Base-by-base conservation (phyloP, 2,797 vertebrate genomes). In the Melanotaenia pygmaea region DNA sequence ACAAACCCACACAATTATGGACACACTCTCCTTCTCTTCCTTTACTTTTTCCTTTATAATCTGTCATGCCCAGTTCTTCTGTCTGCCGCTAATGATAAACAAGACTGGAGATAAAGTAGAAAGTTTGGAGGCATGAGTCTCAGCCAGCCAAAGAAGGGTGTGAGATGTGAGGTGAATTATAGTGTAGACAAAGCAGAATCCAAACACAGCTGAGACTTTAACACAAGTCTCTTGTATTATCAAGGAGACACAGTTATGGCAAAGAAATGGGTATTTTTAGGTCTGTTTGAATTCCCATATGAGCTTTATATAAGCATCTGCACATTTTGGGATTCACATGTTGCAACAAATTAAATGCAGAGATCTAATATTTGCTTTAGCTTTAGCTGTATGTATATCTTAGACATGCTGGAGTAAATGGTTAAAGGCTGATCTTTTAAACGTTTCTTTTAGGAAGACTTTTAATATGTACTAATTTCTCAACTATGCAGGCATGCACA, bases 221-320 rank as follows among this genome's bases (percentile, higher is more conserved):
- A 90, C 88, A 83, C 86, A 89, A 91, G 84, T 80, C 88, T 79
- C 81, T 74, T 94, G 92, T 89, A 94, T 94, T 94, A 94, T 94
- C 94, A 93, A 94, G 81, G 82, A 92, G 91, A 88, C 81, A 70
- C 59, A 83, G 84, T 86, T 88, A 88, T 88, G 86, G 80, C 79
- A 84, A 90, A 89, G 85, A 90, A 90, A 90, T 91, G 81, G 90
- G 91, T 90, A 88, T 83, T 86, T 90, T 91, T 88, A 89, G 80
- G 86, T 87, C 88, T 86, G 77, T 85, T 93, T 86, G 88, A 92
- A 89, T 90, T 88, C 73, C 78, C 74, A 16, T 56, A 24, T 70
- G 70, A 71, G 67, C 61, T 76, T 67, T 58, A 64, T 57, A 63
- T 78, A 84, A 86, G 26, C 43, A 53, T 66, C 58, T 70, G 50